These are phyloP conservation scores for Orientallactaga sibirica DNA, from an alignment of 2,797 vertebrate species.

Conservation along the genomic window DNA sequence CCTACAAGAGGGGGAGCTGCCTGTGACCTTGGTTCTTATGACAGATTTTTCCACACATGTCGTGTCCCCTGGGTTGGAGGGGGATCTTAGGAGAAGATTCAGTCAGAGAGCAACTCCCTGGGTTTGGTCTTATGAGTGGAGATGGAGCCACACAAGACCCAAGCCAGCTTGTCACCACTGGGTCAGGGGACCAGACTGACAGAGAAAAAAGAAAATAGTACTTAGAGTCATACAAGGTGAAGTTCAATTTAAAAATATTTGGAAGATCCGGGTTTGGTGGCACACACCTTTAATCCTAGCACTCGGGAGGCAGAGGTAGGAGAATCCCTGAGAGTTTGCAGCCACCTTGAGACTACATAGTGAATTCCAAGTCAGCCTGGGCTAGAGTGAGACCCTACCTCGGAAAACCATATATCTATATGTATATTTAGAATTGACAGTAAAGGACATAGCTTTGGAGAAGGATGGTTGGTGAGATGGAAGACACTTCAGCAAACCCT, in stretches of 20 bases:
- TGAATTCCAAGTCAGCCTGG: too few relatives aligned
- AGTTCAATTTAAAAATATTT: neutral
- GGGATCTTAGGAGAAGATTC: neutral
- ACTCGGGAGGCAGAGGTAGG: too few relatives aligned
- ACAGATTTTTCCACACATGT: neutral
- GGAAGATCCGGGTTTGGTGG: neutral
- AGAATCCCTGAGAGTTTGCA: too few relatives aligned
- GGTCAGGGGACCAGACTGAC: neutral
- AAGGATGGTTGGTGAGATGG: neutral
- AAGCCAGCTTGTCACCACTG: neutral
- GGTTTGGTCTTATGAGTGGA: neutral
- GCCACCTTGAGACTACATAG: too few relatives aligned
- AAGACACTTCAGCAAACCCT: neutral
- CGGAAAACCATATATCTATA: too few relatives aligned
- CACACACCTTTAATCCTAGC: too few relatives aligned
- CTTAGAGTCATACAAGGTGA: neutral
- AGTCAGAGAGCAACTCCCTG: neutral
- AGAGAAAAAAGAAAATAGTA: neutral
- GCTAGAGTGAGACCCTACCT: too few relatives aligned
- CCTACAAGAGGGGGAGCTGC: neutral
- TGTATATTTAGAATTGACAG: neutral
- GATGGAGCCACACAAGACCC: neutral
- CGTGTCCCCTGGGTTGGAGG: neutral
- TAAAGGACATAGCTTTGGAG: neutral
- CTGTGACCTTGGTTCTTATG: slow-evolving; percentile 37